phyloP scores from a whole-genome alignment of 2,113 vertebrate species.

The Triplophysa rosa region DNA sequence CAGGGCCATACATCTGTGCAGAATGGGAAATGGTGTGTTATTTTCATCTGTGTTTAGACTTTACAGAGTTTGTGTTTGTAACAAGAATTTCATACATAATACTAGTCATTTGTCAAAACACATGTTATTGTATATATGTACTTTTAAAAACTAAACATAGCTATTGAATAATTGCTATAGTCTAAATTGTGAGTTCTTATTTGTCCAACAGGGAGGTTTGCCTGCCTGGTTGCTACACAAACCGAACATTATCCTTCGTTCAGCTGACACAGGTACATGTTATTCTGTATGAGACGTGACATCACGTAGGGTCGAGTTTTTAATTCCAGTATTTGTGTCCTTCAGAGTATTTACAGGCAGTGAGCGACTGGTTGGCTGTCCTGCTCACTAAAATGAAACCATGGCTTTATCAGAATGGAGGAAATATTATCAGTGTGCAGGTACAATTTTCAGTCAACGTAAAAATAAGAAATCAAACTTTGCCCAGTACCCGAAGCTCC shows the following conservation, averaged over 20 bases:
- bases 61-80: not conserved
- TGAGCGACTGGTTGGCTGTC: slow-evolving; percentile 85
- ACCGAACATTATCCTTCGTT: slow-evolving; percentile 82
- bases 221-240: slow-evolving; percentile 92
- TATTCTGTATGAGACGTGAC: not conserved
- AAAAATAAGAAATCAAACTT: too few species aligned
- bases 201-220: slow-evolving; percentile 83
- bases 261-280: slow-evolving; percentile 81
- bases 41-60: not conserved
- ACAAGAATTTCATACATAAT: not conserved
- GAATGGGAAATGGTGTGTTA: slow-evolving; percentile 96
- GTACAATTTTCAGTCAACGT: slow-evolving; percentile 60
- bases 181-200: slow-evolving; percentile 27
- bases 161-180: not conserved
- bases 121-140: not conserved
- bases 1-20: slow-evolving; percentile 96
- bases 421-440: slow-evolving; percentile 95
- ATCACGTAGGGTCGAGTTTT: not conserved
- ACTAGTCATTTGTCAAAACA: not conserved
- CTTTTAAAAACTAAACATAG: not conserved
- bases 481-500: too few species aligned
- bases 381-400: slow-evolving; percentile 86
- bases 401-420: slow-evolving; percentile 86
- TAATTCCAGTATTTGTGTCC: not conserved
- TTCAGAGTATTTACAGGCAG: slow-evolving; percentile 85